phyloP scores from a whole-genome alignment of 1,140 invertebrate genomes.

The Ganaspis sp. region DNA sequence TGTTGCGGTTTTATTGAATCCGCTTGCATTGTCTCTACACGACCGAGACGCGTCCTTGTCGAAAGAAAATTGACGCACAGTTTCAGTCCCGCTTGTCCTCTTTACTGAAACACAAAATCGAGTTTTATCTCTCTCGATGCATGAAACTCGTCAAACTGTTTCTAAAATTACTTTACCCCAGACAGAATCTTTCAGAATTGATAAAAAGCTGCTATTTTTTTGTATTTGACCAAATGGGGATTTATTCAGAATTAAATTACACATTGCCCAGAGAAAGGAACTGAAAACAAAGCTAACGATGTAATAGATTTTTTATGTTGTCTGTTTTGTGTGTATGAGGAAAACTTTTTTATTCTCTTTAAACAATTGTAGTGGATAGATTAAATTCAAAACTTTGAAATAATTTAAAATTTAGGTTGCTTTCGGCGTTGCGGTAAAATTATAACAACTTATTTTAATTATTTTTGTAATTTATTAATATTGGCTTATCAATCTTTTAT shows the following conservation, averaged over 20 bases:
- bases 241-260: background rate
- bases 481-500: too few species aligned
- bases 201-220: background rate
- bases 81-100: constrained; percentile 51
- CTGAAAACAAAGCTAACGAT: background rate
- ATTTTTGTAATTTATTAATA: too few species aligned
- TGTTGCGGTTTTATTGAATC: constrained; percentile 77
- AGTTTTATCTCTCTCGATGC: constrained; percentile 18
- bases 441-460: too few species aligned
- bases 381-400: too few species aligned
- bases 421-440: too few species aligned
- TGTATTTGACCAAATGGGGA: background rate
- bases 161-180: background rate
- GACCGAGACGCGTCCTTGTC: constrained; percentile 67
- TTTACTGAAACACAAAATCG: background rate
- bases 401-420: too few species aligned
- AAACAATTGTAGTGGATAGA: too few species aligned
- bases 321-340: too few species aligned
- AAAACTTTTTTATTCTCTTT: too few species aligned
- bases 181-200: background rate
- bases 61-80: constrained; percentile 69
- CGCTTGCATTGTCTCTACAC: constrained; percentile 68
- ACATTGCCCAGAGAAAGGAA: background rate
- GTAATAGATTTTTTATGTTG: background rate
- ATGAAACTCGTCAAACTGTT: background rate